phyloP scores from a whole-genome alignment of 1,140 invertebrate species.

The Hypothenemus hampei region DNA sequence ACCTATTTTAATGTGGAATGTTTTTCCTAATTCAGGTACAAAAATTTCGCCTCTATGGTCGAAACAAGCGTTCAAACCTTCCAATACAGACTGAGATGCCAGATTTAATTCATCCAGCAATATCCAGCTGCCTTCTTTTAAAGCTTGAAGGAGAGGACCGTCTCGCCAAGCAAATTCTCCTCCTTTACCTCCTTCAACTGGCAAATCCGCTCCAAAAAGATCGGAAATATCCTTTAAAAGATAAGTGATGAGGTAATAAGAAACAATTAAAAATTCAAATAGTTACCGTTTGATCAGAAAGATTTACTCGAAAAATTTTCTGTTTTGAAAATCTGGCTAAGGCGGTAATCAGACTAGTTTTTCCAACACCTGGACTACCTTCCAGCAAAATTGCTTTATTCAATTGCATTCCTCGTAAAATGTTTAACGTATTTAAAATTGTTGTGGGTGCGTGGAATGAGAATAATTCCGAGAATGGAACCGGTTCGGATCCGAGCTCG shows the following conservation, averaged over 20 bases:
- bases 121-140: constrained; percentile 93
- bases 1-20: constrained; percentile 69
- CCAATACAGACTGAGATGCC: constrained; percentile 95
- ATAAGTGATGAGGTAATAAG: neutral
- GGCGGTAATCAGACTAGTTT: constrained; percentile 92
- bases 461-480: constrained; percentile 50
- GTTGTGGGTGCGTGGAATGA: constrained; percentile 81
- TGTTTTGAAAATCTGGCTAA: constrained; percentile 81
- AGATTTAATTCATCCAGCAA: constrained; percentile 98
- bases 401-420: constrained; percentile 85
- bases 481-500: constrained; percentile 45
- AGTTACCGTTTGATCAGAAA: constrained; percentile 95
- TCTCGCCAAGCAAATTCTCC: constrained; percentile 94
- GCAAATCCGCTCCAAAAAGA: constrained; percentile 96
- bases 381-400: constrained; percentile 91
- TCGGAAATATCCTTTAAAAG: constrained; percentile 85
- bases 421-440: constrained; percentile 71
- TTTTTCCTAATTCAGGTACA: constrained; percentile 88
- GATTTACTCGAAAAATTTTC: constrained; percentile 86
- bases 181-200: constrained; percentile 77
- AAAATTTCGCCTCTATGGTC: constrained; percentile 96
- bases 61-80: constrained; percentile 96
- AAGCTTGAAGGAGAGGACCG: constrained; percentile 88
- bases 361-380: constrained; percentile 97
- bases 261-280: neutral